Conservation (phyloP, 2,888 invertebrate species). For the Zygothrica quintamaculata region DNA sequence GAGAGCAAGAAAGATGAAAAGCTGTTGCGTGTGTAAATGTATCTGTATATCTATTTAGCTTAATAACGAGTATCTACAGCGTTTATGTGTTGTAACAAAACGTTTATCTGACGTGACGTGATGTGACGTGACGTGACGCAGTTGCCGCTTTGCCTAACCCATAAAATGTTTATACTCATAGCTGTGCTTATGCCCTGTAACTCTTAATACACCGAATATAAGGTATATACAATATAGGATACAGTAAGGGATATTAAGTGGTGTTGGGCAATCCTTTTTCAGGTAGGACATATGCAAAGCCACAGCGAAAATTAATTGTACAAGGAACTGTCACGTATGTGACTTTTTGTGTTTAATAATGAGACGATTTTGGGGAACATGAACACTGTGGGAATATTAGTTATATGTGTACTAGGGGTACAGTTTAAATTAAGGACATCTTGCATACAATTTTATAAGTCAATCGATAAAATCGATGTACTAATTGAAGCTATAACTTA, state of each 20-base stretch:
- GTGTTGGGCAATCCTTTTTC: too few species aligned
- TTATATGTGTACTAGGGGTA: too few species aligned
- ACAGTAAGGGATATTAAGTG: not conserved
- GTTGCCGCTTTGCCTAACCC: constrained; percentile 22
- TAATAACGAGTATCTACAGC: constrained; percentile 50
- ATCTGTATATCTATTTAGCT: constrained; percentile 39
- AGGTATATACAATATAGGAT: not conserved
- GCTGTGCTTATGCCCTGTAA: constrained; percentile 8
- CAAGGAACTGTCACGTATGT: too few species aligned
- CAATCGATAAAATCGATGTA: too few species aligned
- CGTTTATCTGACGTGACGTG: constrained; percentile 68
- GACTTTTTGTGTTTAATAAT: too few species aligned
- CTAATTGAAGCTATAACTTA: too few species aligned
- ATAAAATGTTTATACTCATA: constrained; percentile 26
- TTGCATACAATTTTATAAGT: too few species aligned
- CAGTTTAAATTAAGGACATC: too few species aligned
- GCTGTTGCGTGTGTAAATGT: constrained; percentile 11
- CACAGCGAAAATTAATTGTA: too few species aligned
- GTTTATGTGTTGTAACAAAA: constrained; percentile 74
- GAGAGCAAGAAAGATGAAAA: constrained; percentile 15
- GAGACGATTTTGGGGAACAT: too few species aligned
- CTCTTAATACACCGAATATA: not conserved
- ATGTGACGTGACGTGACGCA: constrained; percentile 52
- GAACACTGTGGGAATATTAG: too few species aligned
- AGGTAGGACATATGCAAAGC: too few species aligned